Evolutionary conservation across 1,140 invertebrate species (phyloP).

Genomic region (Arion vulgaris): DNA sequence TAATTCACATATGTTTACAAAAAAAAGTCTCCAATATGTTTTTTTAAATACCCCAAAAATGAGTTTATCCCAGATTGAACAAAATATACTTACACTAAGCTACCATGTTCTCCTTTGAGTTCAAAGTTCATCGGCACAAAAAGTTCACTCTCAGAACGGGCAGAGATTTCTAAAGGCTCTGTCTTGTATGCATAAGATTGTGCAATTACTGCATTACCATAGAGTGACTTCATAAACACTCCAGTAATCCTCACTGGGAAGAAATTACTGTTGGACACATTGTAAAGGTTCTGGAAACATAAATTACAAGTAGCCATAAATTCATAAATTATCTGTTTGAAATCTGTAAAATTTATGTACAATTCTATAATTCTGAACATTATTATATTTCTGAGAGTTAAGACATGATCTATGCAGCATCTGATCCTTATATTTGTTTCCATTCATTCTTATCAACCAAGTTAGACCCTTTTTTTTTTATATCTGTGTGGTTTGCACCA

Average conservation of each 20-base stretch:
- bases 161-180: constrained; percentile 28
- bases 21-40: too few relatives aligned
- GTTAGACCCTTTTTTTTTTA: too few relatives aligned
- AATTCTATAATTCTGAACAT: too few relatives aligned
- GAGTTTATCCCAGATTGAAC: background rate
- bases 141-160: constrained; percentile 30
- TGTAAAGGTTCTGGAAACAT: constrained; percentile 51
- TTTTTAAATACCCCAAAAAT: background rate
- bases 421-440: too few relatives aligned
- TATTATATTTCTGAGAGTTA: too few relatives aligned
- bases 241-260: constrained; percentile 50
- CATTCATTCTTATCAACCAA: too few relatives aligned
- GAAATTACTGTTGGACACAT: constrained; percentile 60
- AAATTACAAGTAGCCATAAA: background rate
- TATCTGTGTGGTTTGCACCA: too few relatives aligned
- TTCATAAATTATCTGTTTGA: too few relatives aligned
- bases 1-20: too few relatives aligned
- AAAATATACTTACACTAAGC: constrained; percentile 34
- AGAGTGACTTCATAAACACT: constrained; percentile 47
- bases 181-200: constrained; percentile 28
- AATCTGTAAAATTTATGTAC: too few relatives aligned
- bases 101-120: constrained; percentile 31
- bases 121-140: constrained; percentile 35
- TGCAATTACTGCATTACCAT: constrained; percentile 40
- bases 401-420: too few relatives aligned